These are phyloP conservation scores for Sceloporus undulatus DNA, from an alignment of 2,113 vertebrate species.

Conservation along the genomic window DNA sequence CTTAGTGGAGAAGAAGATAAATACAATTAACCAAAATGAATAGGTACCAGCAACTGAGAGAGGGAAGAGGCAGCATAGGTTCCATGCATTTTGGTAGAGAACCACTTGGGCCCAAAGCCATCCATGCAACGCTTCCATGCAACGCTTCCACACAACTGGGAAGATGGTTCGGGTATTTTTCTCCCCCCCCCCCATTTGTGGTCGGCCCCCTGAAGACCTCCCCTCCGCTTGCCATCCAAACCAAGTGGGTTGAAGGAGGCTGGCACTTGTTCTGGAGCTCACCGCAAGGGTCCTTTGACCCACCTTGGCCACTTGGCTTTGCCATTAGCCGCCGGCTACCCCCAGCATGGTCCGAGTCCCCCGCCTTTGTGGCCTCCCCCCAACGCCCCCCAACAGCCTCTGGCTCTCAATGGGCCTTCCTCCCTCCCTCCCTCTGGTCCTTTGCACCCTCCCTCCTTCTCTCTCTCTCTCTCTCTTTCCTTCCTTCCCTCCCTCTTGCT, in stretches of 20 bases:
- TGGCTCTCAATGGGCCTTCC: constrained; percentile 61
- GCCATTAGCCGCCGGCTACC: constrained; percentile 64
- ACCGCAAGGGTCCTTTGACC: constrained; percentile 60
- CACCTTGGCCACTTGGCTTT: constrained; percentile 66
- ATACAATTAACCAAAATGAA: not conserved
- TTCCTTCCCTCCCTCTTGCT: constrained; percentile 63
- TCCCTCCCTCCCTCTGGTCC: constrained; percentile 52
- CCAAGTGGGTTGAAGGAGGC: constrained; percentile 33
- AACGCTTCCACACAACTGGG: not conserved
- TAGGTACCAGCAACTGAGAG: constrained; percentile 20
- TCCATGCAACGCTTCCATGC: constrained; percentile 34
- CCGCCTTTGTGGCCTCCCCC: constrained; percentile 45
- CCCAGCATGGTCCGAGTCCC: constrained; percentile 52
- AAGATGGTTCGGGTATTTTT: not conserved
- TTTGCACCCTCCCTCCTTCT: constrained; percentile 34
- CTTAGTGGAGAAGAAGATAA: constrained; percentile 6
- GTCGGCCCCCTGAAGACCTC: constrained; percentile 24
- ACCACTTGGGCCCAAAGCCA: constrained; percentile 54
- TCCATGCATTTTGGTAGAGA: constrained; percentile 38
- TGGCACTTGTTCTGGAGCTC: constrained; percentile 42
- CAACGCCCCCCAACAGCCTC: constrained; percentile 42
- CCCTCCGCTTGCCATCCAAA: constrained; percentile 26
- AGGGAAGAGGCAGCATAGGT: constrained; percentile 35
- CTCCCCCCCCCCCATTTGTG: not conserved
- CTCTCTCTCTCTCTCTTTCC: not conserved